Base-by-base conservation (phyloP, 1,140 invertebrate species). In the Kradibia gibbosae region DNA sequence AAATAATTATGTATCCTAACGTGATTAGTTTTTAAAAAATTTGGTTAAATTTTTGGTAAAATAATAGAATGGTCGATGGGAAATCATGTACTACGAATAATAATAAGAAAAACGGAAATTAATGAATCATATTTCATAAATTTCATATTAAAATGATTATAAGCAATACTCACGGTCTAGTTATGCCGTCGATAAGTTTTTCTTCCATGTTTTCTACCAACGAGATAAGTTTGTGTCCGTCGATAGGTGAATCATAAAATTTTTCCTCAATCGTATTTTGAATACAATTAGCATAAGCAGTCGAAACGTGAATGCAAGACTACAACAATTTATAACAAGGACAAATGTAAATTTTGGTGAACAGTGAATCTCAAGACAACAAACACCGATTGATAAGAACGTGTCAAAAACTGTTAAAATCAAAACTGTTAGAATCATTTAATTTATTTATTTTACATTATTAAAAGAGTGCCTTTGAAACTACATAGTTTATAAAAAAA, bases 151-250 rank as follows among this genome's bases (percentile, higher is more conserved):
- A n/a, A n/a, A n/a, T n/a, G n/a, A n/a, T n/a, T n/a, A n/a, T 48
- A 17, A 48, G 7, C 13, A n/a, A 20, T 34, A 88, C 90, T 88
- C 88, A 93, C 95, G 93, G 91, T 45, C 93, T 93, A 22, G 94
- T 95, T 55, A 95, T 91, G 36, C 92, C 88, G n/a, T 94, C 92
- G 25, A 95, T 84, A 39, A 94, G 87, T 79, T 94, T 93, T 28
- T 93, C 92, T 80, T 94, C 92, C 90, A 95, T 93, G 89, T 93
- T 94, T 85, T 95, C 93, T 25, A 94, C 90, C 57, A 95, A 88
- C 53, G 95, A 93, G 55, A 96, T 93, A 3, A 97, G 87, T 87
- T 92, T 90, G 53, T 92, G 87, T 20, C 90, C 88, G 20, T 91
- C 90, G 8, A 93, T 92, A 7, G 92, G 92, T 11, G 92, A 86